These are phyloP conservation scores for Tetranychus truncatus DNA, from an alignment of 2,888 invertebrate genomes.

Conservation along the genomic window DNA sequence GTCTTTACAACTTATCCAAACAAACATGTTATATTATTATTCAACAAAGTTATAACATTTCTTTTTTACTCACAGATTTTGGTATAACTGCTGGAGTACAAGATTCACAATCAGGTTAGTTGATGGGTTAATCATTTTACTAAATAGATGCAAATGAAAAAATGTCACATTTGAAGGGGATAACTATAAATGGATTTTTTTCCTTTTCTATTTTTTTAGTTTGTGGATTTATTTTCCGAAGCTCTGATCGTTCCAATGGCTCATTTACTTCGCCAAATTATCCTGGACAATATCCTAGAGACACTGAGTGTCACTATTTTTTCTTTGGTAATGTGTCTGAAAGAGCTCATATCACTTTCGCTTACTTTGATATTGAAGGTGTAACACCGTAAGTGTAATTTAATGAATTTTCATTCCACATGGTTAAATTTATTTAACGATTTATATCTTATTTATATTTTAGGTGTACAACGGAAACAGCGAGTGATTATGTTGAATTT, in stretches of 20 bases:
- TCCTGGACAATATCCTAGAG: slow-evolving; percentile 42
- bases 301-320: slow-evolving; percentile 33
- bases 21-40: not conserved
- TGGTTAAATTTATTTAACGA: not conserved
- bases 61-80: slow-evolving; percentile 47
- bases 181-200: not conserved
- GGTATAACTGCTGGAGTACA: slow-evolving; percentile 66
- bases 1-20: too few relatives aligned
- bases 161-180: too few relatives aligned
- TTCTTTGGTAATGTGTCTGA: slow-evolving; percentile 33
- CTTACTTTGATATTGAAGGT: slow-evolving; percentile 83
- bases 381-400: slow-evolving; percentile 62
- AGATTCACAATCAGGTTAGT: slow-evolving; percentile 31
- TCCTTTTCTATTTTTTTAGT: slow-evolving; percentile 28
- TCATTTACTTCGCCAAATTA: slow-evolving; percentile 73
- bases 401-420: not conserved
- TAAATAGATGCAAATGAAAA: too few relatives aligned
- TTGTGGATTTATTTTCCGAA: slow-evolving; percentile 70
- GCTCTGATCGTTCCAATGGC: slow-evolving; percentile 52
- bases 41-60: not conserved
- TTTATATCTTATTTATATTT: not conserved
- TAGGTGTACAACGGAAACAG: slow-evolving; percentile 74
- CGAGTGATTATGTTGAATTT: slow-evolving; percentile 89
- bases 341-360: slow-evolving; percentile 44
- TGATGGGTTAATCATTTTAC: slow-evolving; percentile 9